Percentiles rank a stretch among this genome's conserved stretches.
Conservation (phyloP, 2,888 invertebrate species). For the Lasioglossum lativentre region DNA sequence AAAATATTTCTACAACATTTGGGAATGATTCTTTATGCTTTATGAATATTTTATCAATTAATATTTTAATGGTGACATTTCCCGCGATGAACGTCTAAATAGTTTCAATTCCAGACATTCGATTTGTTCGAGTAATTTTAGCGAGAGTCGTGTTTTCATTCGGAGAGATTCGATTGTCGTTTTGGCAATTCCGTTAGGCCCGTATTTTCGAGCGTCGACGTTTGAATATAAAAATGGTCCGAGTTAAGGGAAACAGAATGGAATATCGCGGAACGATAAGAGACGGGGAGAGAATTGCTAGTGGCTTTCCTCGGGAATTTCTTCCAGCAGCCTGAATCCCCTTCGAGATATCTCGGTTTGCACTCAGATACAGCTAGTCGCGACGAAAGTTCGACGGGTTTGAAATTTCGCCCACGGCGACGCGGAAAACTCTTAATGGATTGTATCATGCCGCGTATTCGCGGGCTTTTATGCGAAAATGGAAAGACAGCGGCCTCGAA, state of each 20-base stretch:
- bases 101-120: too few relatives aligned
- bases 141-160: background rate
- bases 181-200: background rate
- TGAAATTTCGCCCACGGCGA: slow-evolving; percentile 78
- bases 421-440: slow-evolving; percentile 82
- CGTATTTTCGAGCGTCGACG: background rate
- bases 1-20: too few relatives aligned
- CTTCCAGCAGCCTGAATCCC: slow-evolving; percentile 63
- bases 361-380: slow-evolving; percentile 74
- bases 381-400: slow-evolving; percentile 76
- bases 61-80: too few relatives aligned
- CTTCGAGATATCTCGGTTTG: slow-evolving; percentile 76
- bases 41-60: too few relatives aligned
- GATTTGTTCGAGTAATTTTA: background rate
- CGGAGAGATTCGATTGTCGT: background rate
- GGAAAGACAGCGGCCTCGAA: slow-evolving; percentile 19
- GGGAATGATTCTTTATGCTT: too few relatives aligned
- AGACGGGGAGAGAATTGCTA: slow-evolving; percentile 59
- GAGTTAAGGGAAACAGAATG: slow-evolving; percentile 5
- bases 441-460: slow-evolving; percentile 77
- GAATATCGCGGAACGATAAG: slow-evolving; percentile 34
- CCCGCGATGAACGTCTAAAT: too few relatives aligned
- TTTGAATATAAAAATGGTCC: background rate
- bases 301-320: slow-evolving; percentile 68
- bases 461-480: slow-evolving; percentile 64